A percentile compares a stretch with the other conserved stretches of the same genome.
Evolutionary conservation across 2,113 vertebrate species (phyloP).

Genomic region (Oreotragus oreotragus): DNA sequence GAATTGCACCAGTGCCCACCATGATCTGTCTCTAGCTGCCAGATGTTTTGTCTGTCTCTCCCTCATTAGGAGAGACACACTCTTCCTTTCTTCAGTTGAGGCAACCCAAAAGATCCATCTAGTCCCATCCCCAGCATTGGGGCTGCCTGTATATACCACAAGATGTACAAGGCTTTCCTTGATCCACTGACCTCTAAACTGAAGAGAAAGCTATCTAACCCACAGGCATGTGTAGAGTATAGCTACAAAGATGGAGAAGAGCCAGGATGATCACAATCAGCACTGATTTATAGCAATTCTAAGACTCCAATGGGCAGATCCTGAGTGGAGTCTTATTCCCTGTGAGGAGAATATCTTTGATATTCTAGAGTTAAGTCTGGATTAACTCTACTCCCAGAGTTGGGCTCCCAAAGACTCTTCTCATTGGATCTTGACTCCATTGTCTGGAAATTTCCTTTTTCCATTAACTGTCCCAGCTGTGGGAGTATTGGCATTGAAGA

Average conservation of each 20-base stretch:
- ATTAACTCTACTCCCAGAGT: not conserved
- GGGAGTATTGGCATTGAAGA: not conserved
- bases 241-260: not conserved
- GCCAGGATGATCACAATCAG: too few relatives aligned
- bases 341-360: not conserved
- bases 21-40: not conserved
- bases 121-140: not conserved
- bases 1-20: not conserved
- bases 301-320: not conserved
- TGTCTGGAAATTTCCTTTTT: not conserved
- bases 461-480: not conserved
- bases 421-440: not conserved
- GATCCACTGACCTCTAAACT: not conserved
- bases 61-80: not conserved
- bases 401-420: not conserved
- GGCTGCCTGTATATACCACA: not conserved
- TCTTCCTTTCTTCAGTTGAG: not conserved
- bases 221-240: accelerated
- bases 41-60: not conserved
- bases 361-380: not conserved
- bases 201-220: not conserved
- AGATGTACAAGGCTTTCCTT: not conserved
- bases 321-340: not conserved
- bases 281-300: not conserved
- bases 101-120: not conserved